A percentile compares a stretch with the other conserved stretches of the same genome.
Conservation (phyloP, 2,113 vertebrate species). For the Aythya baeri region DNA sequence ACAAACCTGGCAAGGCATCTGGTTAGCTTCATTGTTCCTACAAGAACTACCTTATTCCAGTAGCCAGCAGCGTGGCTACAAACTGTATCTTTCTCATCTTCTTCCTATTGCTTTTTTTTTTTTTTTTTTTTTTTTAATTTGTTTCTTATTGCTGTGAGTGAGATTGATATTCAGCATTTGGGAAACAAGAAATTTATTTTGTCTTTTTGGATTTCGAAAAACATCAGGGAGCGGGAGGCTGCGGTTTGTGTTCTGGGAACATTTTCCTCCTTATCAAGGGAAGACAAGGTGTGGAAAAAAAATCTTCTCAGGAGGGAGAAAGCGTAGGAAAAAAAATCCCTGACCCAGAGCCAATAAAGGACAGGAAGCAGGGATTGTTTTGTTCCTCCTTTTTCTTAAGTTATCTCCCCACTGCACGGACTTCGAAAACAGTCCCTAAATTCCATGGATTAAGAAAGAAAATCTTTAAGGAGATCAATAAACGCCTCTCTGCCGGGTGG, state of each 20-base stretch:
- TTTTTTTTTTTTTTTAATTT: not conserved
- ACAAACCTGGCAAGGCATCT: not conserved
- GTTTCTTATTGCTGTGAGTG: fast-evolving
- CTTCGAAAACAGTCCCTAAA: not conserved
- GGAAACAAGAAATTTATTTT: not conserved
- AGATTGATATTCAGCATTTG: not conserved
- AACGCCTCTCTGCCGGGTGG: not conserved
- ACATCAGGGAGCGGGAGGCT: not conserved
- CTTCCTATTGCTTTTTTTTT: not conserved
- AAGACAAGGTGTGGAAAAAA: not conserved
- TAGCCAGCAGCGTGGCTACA: not conserved
- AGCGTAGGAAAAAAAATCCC: not conserved
- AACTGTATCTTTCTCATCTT: not conserved
- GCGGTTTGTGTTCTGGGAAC: not conserved
- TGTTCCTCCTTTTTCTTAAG: not conserved
- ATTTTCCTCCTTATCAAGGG: not conserved
- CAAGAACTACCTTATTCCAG: not conserved
- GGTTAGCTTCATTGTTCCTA: not conserved
- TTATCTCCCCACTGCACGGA: not conserved
- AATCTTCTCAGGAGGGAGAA: not conserved
- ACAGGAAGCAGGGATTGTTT: not conserved
- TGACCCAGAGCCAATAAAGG: not conserved
- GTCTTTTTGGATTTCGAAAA: not conserved
- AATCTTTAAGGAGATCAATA: not conserved
- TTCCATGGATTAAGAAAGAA: not conserved